These are phyloP conservation scores for Pachyramphus minor DNA, from an alignment of 2,113 vertebrate genomes.

Conservation along the genomic window DNA sequence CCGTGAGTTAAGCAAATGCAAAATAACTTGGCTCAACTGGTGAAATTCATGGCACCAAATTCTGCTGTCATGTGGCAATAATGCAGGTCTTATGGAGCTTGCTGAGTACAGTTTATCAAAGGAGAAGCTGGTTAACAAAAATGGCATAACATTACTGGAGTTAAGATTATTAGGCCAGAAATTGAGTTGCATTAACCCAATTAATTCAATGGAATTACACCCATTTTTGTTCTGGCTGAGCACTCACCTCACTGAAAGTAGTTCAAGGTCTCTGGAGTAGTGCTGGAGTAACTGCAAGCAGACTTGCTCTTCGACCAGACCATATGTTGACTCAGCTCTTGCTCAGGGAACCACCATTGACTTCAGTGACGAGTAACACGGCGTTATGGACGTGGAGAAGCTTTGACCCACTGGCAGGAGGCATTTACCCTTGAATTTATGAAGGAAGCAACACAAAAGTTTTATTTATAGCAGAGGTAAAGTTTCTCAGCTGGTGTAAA, in stretches of 20 bases:
- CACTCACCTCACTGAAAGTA: neutral
- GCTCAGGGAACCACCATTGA: conserved; percentile 23
- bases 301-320: neutral
- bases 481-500: conserved; percentile 17
- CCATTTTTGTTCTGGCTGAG: neutral
- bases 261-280: neutral
- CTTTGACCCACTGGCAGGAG: neutral
- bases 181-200: neutral
- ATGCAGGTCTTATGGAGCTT: neutral
- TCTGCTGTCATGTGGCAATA: neutral
- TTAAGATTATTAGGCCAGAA: neutral
- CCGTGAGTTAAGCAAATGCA: neutral
- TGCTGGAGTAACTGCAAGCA: neutral
- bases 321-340: neutral
- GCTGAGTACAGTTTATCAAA: neutral
- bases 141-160: neutral
- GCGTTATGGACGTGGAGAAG: neutral
- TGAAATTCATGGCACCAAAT: conserved; percentile 1
- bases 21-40: neutral
- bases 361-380: neutral
- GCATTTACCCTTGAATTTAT: neutral
- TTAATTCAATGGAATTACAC: neutral
- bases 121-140: neutral
- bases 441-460: neutral
- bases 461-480: neutral